Base-by-base conservation (phyloP, 2,888 invertebrate species). In the Polymixis flavicincta region DNA sequence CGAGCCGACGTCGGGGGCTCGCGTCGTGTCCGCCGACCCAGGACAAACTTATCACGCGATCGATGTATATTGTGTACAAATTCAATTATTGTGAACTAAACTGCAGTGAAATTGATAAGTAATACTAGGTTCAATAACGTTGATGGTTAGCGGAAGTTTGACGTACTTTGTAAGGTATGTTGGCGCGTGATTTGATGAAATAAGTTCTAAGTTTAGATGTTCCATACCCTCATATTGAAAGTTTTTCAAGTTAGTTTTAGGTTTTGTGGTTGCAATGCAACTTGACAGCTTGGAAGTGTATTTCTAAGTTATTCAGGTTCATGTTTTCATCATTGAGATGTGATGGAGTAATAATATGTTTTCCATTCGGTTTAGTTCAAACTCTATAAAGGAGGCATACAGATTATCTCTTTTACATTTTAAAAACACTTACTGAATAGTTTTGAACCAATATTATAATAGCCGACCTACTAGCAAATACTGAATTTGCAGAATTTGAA, bases 1-100 rank as follows among this genome's bases (percentile, higher is more conserved):
- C 81, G 87, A 87, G 85, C 74, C 81, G 74, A 89, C 84, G 86
- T 89, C 90, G 90, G 87, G 91, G 90, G 90, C 87, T 92, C 88
- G 89, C 85, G 93, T 90, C 92, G 93, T 89, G 90, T 89, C 85
- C 82, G 76, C 85, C 82, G 74, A 60, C 60, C 52, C 78, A 65
- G 52, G 52, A 54, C 77, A 91, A 91, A 88, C 91, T 92, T 88
- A 78, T 74, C 77, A 74, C 91, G 91, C 86, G 87, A 78, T 80
- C 82, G 85, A 82, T 82, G 74, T 78, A 63, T 67, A 64, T n/a
- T 50, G 87, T 76, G 86, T 75, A 70, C n/a, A 60, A 83, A 85
- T 74, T 78, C 11, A 74, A 82, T 85, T 78, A 78, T 68, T 78
- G 73, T 80, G 64, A 59, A 83, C 48, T 69, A 65, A 77, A 82